Evolutionary conservation across 2,888 invertebrate genomes (phyloP).

Genomic region (Drosophila neonasuta): DNA sequence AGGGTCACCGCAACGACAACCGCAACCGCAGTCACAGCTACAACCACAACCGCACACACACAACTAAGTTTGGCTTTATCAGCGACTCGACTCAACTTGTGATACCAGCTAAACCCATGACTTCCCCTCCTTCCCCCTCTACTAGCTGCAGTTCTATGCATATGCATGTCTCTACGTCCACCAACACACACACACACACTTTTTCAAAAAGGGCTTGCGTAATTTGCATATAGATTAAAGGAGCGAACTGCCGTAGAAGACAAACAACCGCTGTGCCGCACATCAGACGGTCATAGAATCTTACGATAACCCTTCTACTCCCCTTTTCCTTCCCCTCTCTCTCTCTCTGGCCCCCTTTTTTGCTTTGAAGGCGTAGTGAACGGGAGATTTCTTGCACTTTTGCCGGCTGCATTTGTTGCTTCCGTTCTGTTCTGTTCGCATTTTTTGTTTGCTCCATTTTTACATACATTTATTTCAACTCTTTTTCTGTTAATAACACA

Average conservation of each 20-base stretch:
- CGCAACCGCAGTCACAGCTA: not conserved
- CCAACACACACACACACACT: slow-evolving; percentile 5
- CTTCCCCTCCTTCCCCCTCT: not conserved
- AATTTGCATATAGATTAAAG: slow-evolving; percentile 66
- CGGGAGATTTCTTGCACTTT: slow-evolving; percentile 29
- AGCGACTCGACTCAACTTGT: slow-evolving; percentile 29
- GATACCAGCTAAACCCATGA: slow-evolving; percentile 25
- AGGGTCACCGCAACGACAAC: slow-evolving; percentile 14
- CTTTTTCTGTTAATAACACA: slow-evolving; percentile 24
- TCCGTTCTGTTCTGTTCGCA: slow-evolving; percentile 15
- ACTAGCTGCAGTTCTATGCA: slow-evolving; percentile 23
- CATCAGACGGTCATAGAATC: slow-evolving; percentile 45
- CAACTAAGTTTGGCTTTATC: slow-evolving; percentile 44
- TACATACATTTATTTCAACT: slow-evolving; percentile 14
- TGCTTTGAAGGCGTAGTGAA: slow-evolving; percentile 34
- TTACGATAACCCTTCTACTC: slow-evolving; percentile 21
- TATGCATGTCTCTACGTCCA: slow-evolving; percentile 13
- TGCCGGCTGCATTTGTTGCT: slow-evolving; percentile 18
- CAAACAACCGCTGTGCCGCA: slow-evolving; percentile 42
- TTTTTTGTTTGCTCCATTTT: slow-evolving; percentile 13
- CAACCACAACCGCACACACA: slow-evolving; percentile 9
- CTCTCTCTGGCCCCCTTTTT: not conserved
- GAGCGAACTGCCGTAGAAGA: slow-evolving; percentile 45
- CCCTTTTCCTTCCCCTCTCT: not conserved
- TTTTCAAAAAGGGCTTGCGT: slow-evolving; percentile 10